Base-by-base conservation (phyloP, 2,113 vertebrate species). In the Chloroceryle aenea region DNA sequence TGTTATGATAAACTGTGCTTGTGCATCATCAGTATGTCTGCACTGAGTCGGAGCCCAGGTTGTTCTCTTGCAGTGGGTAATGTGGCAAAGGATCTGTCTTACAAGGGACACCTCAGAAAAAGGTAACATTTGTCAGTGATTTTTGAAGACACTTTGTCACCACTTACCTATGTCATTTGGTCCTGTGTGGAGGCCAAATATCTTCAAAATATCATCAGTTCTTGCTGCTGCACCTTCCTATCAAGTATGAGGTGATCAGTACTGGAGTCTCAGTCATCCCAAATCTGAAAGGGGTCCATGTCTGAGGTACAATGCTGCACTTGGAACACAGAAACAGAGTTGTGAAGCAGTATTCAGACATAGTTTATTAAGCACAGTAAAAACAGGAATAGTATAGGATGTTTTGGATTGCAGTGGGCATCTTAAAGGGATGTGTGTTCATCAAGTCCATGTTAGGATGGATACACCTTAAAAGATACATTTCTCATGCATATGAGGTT, bases 261-360 rank as follows among this genome's bases (percentile, higher is more conserved):
- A 50, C 25, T 0, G 0, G 22, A 61, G 15, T 38, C 23, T 64
- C 1, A 1, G 58, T 18, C 25, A 62, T 27, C 36, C 25, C 32
- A 86, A 69, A 71, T 42, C 9, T 42, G 64, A 89, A 77, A 36
- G 19, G 7, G 9, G 5, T 4, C 14, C 27, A 7, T 30, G 14
- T 45, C 67, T 69, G 86, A 72, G 26, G 22, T 43, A 56, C 21
- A 52, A 34, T 9, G 8, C 27, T 78, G 42, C 34, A 12, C 29
- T 55, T 72, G 17, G 43, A 42, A 72, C 1, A 4, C 19, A 73
- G 63, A 36, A 77, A 13, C 9, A 69, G 67, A 20, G 21, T n/a
- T 61, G 26, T 61, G 68, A 56, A 73, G 63, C 25, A 32, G 21
- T 18, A 12, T 30, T 85, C 29, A 40, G 48, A 32, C n/a, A 19